These are phyloP conservation scores for Heliconius ethilla DNA, from an alignment of 2,888 invertebrate species.

Conservation along the genomic window DNA sequence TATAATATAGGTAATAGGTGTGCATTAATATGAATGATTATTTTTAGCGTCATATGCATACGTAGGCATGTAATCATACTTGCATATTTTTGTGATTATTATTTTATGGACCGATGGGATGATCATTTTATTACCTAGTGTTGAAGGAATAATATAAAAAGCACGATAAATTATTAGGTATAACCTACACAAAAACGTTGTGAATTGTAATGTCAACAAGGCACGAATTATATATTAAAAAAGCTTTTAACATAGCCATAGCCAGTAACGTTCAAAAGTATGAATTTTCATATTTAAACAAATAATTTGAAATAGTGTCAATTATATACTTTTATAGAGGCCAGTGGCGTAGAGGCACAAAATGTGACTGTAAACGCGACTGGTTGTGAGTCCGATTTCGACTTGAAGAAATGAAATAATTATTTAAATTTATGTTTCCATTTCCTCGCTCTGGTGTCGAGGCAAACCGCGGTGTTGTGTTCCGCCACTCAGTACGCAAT, in stretches of 20 bases:
- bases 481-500: too few relatives aligned
- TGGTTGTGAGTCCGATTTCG: too few relatives aligned
- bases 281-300: neutral
- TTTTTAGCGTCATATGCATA: neutral
- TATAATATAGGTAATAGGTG: neutral
- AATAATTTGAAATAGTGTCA: neutral
- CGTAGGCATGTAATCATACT: neutral
- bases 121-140: neutral
- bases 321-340: neutral
- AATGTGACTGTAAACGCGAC: too few relatives aligned
- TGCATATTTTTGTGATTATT: neutral
- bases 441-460: too few relatives aligned
- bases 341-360: too few relatives aligned
- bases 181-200: neutral
- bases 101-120: neutral
- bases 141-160: neutral
- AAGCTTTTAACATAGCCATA: too few relatives aligned
- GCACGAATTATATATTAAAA: constrained; percentile 3
- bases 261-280: neutral
- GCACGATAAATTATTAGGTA: neutral
- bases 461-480: too few relatives aligned
- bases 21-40: neutral
- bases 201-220: constrained; percentile 4
- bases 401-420: too few relatives aligned
- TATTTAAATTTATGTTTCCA: too few relatives aligned